Evolutionary conservation across 2,113 vertebrate genomes (phyloP).

Genomic region (Xenus cinereus): DNA sequence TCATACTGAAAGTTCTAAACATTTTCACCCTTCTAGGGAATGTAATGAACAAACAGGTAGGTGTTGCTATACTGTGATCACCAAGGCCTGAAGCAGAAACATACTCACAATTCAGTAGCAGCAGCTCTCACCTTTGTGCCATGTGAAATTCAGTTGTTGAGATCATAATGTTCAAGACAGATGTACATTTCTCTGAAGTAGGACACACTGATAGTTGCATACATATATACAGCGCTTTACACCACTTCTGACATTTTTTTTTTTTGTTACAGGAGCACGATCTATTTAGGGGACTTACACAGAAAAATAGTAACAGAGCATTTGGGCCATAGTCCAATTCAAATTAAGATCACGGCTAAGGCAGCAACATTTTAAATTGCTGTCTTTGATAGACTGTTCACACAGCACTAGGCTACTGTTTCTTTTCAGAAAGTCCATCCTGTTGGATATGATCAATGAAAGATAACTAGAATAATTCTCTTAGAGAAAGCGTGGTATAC

Average conservation of each 20-base stretch:
- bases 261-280: neutral
- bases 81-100: neutral
- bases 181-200: neutral
- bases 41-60: neutral
- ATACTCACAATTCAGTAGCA: neutral
- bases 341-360: neutral
- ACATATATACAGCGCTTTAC: no score
- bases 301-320: neutral
- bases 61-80: neutral
- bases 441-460: rapidly evolving
- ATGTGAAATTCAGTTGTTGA: neutral
- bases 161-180: neutral
- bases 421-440: neutral
- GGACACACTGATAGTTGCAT: neutral
- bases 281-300: neutral
- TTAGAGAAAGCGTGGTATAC: neutral
- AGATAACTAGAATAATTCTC: neutral
- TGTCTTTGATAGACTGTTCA: neutral
- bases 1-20: neutral
- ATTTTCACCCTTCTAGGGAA: rapidly evolving
- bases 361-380: neutral
- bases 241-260: neutral
- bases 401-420: no score
- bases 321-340: neutral
- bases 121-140: neutral